Evolutionary conservation across 1,140 invertebrate species (phyloP).

Genomic region (Pseudomyrmex cubaensis): DNA sequence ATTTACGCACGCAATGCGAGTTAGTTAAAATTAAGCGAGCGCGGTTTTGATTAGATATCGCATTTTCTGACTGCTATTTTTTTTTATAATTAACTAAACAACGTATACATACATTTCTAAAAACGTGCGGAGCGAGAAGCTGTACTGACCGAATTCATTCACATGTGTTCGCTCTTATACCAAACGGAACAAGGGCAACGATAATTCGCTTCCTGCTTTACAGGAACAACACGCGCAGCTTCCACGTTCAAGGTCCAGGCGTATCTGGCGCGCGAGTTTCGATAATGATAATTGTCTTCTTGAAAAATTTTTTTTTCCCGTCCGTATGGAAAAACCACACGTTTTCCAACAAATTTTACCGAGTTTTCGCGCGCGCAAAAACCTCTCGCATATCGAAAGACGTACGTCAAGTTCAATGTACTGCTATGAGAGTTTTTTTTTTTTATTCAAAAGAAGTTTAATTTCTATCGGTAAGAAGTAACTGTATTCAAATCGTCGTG

Average conservation of each 20-base stretch:
- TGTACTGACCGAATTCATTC: slow-evolving; percentile 59
- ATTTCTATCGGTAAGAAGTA: neutral
- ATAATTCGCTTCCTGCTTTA: slow-evolving; percentile 70
- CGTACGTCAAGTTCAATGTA: too few species aligned
- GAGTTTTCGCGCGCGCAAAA: neutral
- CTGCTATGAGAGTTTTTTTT: neutral
- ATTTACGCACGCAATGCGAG: neutral
- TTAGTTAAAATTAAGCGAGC: neutral
- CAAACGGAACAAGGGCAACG: slow-evolving; percentile 61
- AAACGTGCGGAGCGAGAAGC: slow-evolving; percentile 25
- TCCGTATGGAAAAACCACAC: neutral
- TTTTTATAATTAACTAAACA: neutral
- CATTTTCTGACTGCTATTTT: neutral
- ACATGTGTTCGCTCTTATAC: slow-evolving; percentile 35
- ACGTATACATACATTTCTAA: neutral
- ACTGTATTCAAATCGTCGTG: neutral
- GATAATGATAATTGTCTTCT: slow-evolving; percentile 52
- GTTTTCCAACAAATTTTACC: neutral
- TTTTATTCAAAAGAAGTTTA: neutral
- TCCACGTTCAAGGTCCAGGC: slow-evolving; percentile 66
- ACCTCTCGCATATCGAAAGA: too few species aligned
- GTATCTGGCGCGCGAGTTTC: slow-evolving; percentile 1
- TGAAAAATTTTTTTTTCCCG: neutral
- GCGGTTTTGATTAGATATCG: neutral
- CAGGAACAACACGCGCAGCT: slow-evolving; percentile 7